A percentile compares a stretch with the other conserved stretches of the same genome.
phyloP scores from a whole-genome alignment of 2,113 vertebrate species.

The Chamaetylas fuelleborni region DNA sequence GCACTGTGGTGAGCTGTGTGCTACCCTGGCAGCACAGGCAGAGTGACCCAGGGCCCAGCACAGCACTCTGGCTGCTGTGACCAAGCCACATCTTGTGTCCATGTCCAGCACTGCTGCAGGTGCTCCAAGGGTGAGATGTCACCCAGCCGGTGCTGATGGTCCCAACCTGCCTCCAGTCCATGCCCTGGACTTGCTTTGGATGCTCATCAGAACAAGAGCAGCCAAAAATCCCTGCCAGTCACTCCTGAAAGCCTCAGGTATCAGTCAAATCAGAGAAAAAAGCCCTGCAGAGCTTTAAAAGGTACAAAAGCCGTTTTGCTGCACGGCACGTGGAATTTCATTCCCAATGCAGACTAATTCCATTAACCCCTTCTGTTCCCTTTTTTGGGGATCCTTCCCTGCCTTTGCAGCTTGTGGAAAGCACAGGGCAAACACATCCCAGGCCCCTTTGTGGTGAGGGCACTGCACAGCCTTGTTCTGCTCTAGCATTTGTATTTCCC shows the following conservation, averaged over 20 bases:
- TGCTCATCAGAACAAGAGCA: neutral
- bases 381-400: neutral
- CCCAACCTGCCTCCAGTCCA: neutral
- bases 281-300: neutral
- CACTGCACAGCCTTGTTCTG: accelerated
- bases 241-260: neutral
- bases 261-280: neutral
- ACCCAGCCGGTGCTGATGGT: accelerated
- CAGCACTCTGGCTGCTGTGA: neutral
- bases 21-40: neutral
- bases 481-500: neutral
- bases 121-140: neutral
- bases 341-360: neutral
- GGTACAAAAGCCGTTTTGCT: neutral
- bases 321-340: neutral
- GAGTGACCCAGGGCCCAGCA: neutral
- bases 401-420: neutral
- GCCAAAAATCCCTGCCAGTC: slow-evolving; percentile 4
- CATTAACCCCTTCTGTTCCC: neutral
- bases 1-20: neutral
- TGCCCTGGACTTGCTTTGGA: neutral
- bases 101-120: neutral
- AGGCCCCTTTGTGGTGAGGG: neutral
- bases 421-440: neutral
- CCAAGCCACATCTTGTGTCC: neutral